A percentile compares a stretch with the other conserved stretches of the same genome.
These are phyloP conservation scores for Tachypleus tridentatus DNA, from an alignment of 1,140 invertebrate genomes.

Conservation along the genomic window DNA sequence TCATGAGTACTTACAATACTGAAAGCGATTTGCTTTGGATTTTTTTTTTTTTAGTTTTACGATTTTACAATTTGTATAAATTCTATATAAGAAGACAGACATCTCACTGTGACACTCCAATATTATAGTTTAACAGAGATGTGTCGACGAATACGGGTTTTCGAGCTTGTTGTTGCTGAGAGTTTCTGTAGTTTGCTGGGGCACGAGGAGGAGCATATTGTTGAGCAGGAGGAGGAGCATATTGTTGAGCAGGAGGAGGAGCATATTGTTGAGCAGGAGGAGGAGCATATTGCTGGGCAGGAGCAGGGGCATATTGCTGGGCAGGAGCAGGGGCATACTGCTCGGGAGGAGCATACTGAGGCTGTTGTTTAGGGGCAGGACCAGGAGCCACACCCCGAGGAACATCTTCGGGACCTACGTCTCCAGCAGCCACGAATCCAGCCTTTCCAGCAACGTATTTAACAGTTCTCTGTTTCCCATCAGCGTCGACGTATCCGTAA, in stretches of 20 bases:
- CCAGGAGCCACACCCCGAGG: conserved; percentile 10
- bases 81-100: no score
- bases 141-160: no score
- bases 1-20: no score
- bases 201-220: background rate
- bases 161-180: no score
- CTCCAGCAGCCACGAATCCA: conserved; percentile 44
- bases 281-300: background rate
- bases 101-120: no score
- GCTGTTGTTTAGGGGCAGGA: conserved; percentile 10
- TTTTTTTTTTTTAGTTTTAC: no score
- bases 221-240: conserved; percentile 4
- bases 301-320: conserved; percentile 6
- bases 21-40: no score
- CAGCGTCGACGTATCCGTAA: conserved; percentile 44
- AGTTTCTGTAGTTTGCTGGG: no score
- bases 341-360: no score
- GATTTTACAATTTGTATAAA: no score
- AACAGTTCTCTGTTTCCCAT: conserved; percentile 43
- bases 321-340: background rate
- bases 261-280: conserved; percentile 12
- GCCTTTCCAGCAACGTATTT: conserved; percentile 52
- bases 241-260: conserved; percentile 12
- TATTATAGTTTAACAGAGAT: no score
- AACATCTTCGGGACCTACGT: conserved; percentile 22